phyloP scores from a whole-genome alignment of 2,888 invertebrate genomes.

The Desoria tigrina region DNA sequence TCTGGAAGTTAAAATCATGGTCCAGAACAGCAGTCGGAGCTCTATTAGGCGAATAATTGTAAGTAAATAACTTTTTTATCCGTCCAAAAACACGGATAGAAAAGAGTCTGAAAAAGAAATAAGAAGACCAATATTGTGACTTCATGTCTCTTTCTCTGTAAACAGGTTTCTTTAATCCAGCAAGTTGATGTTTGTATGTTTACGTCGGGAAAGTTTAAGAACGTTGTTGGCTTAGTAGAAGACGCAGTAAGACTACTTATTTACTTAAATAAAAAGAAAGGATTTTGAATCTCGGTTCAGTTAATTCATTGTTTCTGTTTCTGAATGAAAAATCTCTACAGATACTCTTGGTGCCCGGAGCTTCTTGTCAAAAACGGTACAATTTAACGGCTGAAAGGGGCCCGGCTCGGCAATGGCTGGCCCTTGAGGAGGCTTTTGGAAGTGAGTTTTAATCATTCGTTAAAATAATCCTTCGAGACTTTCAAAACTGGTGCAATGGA shows the following conservation, averaged over 20 bases:
- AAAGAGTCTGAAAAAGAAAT: too few species aligned
- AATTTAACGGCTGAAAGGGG: conserved; percentile 47
- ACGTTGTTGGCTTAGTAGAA: conserved; percentile 69
- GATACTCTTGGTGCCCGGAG: conserved; percentile 52
- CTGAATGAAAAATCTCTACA: too few species aligned
- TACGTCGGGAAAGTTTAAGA: conserved; percentile 91
- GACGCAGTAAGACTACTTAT: conserved; percentile 47
- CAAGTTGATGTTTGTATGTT: conserved; percentile 94
- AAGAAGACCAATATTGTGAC: too few species aligned
- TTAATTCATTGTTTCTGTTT: neutral
- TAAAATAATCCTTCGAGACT: too few species aligned
- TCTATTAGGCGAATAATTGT: conserved; percentile 83
- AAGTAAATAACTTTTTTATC: conserved; percentile 25
- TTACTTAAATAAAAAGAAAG: neutral
- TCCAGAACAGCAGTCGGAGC: conserved; percentile 80
- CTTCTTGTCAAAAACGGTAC: conserved; percentile 50
- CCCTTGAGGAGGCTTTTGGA: conserved; percentile 58
- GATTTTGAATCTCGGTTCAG: too few species aligned
- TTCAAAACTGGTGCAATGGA: too few species aligned
- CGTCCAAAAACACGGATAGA: too few species aligned
- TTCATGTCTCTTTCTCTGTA: neutral
- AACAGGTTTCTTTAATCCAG: conserved; percentile 78
- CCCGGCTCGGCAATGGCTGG: conserved; percentile 52
- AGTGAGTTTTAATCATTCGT: too few species aligned
- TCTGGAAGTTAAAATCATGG: conserved; percentile 70